A percentile compares a stretch with the other conserved stretches of the same genome.
phyloP scores from a whole-genome alignment of 2,797 vertebrate genomes.

The Tinamus major region DNA sequence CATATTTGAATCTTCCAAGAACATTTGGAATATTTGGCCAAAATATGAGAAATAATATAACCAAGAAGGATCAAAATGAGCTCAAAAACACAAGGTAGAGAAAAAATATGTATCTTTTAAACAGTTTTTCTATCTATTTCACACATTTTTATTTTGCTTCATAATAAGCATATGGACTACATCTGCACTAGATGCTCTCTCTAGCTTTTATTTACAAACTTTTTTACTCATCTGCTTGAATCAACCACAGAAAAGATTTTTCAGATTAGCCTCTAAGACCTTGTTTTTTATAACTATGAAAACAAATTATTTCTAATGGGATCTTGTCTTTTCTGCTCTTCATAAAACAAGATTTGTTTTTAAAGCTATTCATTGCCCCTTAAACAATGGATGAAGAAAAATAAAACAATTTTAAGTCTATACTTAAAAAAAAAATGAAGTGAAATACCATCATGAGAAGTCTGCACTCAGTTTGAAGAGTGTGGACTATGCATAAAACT shows the following conservation, averaged over 20 bases:
- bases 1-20: background rate
- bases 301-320: background rate
- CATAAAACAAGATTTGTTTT: background rate
- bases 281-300: background rate
- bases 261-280: background rate
- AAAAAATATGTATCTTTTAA: background rate
- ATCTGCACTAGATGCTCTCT: background rate
- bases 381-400: background rate
- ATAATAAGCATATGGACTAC: background rate
- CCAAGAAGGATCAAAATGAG: background rate
- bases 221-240: background rate
- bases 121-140: background rate
- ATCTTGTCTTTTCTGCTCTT: background rate
- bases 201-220: background rate
- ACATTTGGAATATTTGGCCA: background rate
- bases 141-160: background rate
- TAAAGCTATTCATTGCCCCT: background rate
- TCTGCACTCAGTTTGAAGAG: background rate
- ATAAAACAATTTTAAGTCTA: background rate
- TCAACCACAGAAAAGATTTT: background rate
- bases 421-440: background rate
- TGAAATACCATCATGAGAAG: background rate
- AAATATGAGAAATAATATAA: background rate
- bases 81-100: background rate
- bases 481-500: slow-evolving; percentile 7